Conservation (phyloP, 2,888 invertebrate genomes). For the Xestia xanthographa region DNA sequence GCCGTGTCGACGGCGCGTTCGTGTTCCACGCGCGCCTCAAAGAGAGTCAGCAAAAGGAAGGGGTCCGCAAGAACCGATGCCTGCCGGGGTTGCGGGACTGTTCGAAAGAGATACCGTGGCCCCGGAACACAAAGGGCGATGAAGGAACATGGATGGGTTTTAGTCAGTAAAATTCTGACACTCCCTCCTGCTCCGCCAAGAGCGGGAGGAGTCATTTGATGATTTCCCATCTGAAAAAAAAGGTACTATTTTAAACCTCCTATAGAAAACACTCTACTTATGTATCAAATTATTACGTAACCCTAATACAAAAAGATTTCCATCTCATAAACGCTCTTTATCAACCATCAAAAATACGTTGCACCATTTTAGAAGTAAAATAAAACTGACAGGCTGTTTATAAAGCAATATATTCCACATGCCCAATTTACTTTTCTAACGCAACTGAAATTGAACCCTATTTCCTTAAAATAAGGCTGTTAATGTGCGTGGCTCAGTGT, state of each 20-base stretch:
- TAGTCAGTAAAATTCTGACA: no score
- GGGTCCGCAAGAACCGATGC: no score
- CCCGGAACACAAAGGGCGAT: no score
- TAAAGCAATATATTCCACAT: constrained; percentile 70
- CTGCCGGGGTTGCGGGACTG: no score
- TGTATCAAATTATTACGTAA: constrained; percentile 15
- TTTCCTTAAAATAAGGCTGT: constrained; percentile 29
- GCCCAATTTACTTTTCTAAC: constrained; percentile 57
- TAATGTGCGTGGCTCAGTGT: constrained; percentile 24
- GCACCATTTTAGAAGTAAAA: constrained; percentile 68
- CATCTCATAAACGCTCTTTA: constrained; percentile 65
- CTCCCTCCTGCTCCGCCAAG: no score
- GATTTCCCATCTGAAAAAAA: no score
- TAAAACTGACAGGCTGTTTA: constrained; percentile 70
- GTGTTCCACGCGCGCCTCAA: no score
- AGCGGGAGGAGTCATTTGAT: no score
- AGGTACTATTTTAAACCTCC: not conserved
- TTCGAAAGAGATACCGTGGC: no score
- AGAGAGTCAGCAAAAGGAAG: no score
- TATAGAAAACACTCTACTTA: not conserved
- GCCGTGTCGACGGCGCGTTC: no score
- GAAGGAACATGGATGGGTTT: no score
- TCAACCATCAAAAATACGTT: constrained; percentile 65
- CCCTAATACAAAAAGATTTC: constrained; percentile 55
- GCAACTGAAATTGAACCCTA: constrained; percentile 47